Evolutionary conservation across 2,797 vertebrate genomes (phyloP).

Genomic region (Chelmon rostratus): DNA sequence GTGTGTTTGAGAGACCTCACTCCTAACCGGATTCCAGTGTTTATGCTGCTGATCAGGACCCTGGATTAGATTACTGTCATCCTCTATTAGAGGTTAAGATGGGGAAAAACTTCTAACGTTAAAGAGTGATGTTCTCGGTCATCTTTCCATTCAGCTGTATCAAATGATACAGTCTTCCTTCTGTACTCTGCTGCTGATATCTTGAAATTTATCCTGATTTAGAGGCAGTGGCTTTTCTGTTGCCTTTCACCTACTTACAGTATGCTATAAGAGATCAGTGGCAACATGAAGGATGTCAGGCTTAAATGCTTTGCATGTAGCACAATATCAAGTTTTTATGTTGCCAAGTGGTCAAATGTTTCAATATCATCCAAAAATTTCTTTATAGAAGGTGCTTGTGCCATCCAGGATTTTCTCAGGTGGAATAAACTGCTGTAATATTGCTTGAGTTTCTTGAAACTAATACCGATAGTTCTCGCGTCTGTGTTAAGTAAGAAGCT

Average conservation of each 20-base stretch:
- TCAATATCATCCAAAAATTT: background rate
- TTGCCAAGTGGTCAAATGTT: background rate
- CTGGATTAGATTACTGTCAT: slow-evolving; percentile 88
- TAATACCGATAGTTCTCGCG: background rate
- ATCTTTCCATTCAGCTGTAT: slow-evolving; percentile 48
- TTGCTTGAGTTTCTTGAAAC: background rate
- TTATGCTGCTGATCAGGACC: slow-evolving; percentile 60
- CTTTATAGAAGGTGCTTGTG: background rate
- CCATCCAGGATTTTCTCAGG: background rate
- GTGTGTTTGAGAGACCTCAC: slow-evolving; percentile 37
- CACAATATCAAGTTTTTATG: background rate
- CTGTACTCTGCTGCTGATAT: slow-evolving; percentile 26
- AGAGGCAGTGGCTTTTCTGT: slow-evolving; percentile 21
- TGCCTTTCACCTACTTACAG: slow-evolving; percentile 11
- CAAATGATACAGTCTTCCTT: slow-evolving; percentile 37
- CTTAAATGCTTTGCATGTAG: background rate
- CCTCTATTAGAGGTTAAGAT: slow-evolving; percentile 81
- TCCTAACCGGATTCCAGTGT: slow-evolving; percentile 60
- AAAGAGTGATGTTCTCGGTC: slow-evolving; percentile 74
- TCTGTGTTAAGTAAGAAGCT: background rate
- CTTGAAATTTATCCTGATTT: slow-evolving; percentile 19
- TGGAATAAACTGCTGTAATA: background rate
- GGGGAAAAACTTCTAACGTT: slow-evolving; percentile 82
- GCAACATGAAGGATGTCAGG: background rate
- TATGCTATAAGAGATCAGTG: background rate